Evolutionary conservation across 2,888 invertebrate genomes (phyloP), one percentile per base, ranked within the genome.

Genomic region (Yponomeuta evonymella): DNA sequence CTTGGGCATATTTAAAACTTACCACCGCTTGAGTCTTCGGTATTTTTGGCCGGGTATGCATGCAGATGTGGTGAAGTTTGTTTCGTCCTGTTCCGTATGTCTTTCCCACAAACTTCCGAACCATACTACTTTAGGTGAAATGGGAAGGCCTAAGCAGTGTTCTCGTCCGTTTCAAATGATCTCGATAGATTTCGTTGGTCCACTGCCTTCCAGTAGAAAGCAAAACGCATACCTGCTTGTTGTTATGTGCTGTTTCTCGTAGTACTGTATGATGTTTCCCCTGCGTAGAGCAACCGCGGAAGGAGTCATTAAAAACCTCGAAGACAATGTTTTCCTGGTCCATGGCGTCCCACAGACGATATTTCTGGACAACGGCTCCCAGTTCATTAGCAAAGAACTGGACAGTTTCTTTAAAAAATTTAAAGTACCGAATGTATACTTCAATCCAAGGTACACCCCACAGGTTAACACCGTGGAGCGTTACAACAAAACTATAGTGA

Each of bases 161-260:
- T 74, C 33, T 58, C 67, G 74, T 29, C 79, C 76, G n/a, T 79
- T 76, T 71, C 78, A 75, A 70, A 74, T 43, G 33, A 64, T 76
- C 5, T 73, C 73, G 0, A 72, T 77, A 0, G 79, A 79, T 71
- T 29, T 79, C 0, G 70, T 78, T 1, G 78, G 79, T n/a, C 75
- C 76, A 6, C n/a, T 79, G 2, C 77, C 78, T 0, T 4, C 2
- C 1, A 62, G 72, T 75, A 72, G 48, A 33, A 33, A 33, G 1
- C 33, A 33, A 5, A 33, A 33, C 33, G 33, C 33, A 33, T 33
- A 33, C 33, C 67, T 77, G 0, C 71, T 77, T 0, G 77, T 76
- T 0, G 58, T 76, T 0, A 73, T 72, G 0, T 76, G 76, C 64
- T 76, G 75, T 63, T 77, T 76, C 48, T 73, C 73, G 1, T 75